phyloP scores from a whole-genome alignment of 2,113 vertebrate species.

The Oenanthe melanoleuca region DNA sequence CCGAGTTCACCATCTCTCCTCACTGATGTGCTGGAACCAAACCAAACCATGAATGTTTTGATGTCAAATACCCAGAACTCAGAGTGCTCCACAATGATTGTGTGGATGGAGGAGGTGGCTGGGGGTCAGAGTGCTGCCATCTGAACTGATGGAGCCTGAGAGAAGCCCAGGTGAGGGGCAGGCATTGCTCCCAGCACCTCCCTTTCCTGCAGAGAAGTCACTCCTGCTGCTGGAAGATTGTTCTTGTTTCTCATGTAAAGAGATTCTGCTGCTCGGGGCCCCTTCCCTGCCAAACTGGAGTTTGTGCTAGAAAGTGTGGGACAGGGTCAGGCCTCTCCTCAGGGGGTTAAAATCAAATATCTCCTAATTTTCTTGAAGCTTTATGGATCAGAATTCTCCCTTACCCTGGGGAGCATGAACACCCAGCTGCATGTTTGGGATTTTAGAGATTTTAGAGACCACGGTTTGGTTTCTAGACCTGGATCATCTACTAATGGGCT shows the following conservation, averaged over 20 bases:
- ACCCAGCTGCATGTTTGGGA: accelerated
- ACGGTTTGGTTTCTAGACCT: neutral
- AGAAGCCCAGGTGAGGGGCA: neutral
- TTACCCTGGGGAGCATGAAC: neutral
- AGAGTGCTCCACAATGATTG: neutral
- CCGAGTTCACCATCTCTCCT: neutral
- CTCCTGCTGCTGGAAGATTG: neutral
- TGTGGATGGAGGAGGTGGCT: neutral
- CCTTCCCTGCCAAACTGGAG: accelerated
- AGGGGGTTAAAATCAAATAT: neutral
- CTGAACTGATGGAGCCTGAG: neutral
- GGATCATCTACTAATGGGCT: accelerated
- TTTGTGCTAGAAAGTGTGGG: accelerated
- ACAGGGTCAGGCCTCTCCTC: neutral
- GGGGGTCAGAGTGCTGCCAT: neutral
- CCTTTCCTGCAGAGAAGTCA: accelerated
- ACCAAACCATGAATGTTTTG: neutral
- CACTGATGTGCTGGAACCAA: neutral
- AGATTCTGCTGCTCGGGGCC: neutral
- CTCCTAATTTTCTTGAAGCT: neutral
- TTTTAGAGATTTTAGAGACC: neutral
- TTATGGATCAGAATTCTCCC: neutral
- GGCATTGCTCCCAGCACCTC: neutral
- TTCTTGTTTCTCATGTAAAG: neutral
- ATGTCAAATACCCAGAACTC: neutral